These are phyloP conservation scores for Drosophila glabriapex DNA, from an alignment of 2,888 invertebrate genomes.

Conservation along the genomic window DNA sequence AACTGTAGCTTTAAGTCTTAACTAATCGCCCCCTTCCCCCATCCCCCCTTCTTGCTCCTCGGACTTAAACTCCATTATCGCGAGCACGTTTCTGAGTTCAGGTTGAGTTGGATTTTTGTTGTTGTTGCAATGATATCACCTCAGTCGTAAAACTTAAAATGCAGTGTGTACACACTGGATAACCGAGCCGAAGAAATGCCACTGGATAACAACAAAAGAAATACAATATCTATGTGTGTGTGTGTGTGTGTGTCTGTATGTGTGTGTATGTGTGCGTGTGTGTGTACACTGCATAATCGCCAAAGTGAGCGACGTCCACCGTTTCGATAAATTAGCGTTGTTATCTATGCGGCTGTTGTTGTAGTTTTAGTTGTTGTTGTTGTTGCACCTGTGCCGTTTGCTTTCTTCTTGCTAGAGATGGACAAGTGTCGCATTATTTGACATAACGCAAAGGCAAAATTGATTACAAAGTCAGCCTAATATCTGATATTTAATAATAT, in stretches of 20 bases:
- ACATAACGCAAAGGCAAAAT: neutral
- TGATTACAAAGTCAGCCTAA: neutral
- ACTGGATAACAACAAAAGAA: conserved; percentile 20
- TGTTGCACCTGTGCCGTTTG: conserved; percentile 68
- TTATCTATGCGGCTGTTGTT: conserved; percentile 75
- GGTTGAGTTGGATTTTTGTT: conserved; percentile 45
- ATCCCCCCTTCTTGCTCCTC: neutral
- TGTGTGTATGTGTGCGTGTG: conserved; percentile 2
- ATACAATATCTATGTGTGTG: neutral
- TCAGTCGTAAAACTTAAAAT: conserved; percentile 39
- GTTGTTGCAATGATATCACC: conserved; percentile 50
- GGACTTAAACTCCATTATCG: conserved; percentile 62
- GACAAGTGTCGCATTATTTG: neutral
- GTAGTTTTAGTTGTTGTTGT: conserved; percentile 41
- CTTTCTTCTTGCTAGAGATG: conserved; percentile 48
- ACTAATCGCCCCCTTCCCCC: conserved; percentile 28
- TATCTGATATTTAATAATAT: neutral
- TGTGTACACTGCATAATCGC: conserved; percentile 24
- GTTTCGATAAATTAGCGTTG: conserved; percentile 70
- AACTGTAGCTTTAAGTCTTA: conserved; percentile 37
- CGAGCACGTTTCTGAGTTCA: conserved; percentile 61
- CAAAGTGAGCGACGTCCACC: conserved; percentile 26
- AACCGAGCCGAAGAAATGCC: conserved; percentile 6
- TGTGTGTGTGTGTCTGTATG: neutral
- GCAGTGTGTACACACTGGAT: conserved; percentile 41